These are phyloP conservation scores for Eunapius fragilis DNA, from an alignment of 37 sponge, comb jelly and placozoan genomes.

Conservation along the genomic window DNA sequence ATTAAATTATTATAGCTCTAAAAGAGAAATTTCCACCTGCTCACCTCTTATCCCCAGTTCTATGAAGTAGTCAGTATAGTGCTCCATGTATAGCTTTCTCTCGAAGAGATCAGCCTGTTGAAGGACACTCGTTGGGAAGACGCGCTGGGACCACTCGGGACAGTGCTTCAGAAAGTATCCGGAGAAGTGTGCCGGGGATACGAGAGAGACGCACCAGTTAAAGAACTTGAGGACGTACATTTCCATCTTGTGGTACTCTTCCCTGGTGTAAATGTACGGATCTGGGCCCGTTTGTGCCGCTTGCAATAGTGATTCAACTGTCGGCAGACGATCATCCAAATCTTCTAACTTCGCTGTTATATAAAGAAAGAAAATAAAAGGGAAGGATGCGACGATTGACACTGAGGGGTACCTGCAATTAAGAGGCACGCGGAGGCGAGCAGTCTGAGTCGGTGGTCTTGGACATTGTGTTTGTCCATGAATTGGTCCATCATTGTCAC, in stretches of 20 bases:
- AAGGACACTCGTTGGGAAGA: background rate
- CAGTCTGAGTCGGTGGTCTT: constrained; percentile 66
- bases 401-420: constrained; percentile 47
- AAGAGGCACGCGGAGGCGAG: constrained; percentile 69
- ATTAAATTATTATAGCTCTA: background rate
- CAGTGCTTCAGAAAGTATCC: constrained; percentile 51
- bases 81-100: constrained; percentile 15
- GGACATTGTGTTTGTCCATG: constrained; percentile 83
- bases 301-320: constrained; percentile 38
- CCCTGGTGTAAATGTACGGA: constrained; percentile 16
- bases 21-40: background rate
- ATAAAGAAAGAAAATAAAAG: background rate
- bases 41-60: constrained; percentile 60
- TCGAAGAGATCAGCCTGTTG: background rate
- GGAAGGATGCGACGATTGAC: background rate
- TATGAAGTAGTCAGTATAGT: constrained; percentile 39
- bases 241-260: constrained; percentile 65
- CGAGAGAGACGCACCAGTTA: constrained; percentile 64
- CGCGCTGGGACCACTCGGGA: background rate
- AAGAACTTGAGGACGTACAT: constrained; percentile 63
- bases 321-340: constrained; percentile 49
- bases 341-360: constrained; percentile 68
- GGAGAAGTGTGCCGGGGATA: constrained; percentile 61
- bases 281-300: constrained; percentile 18
- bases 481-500: constrained; percentile 73